Evolutionary conservation across 2,888 invertebrate species (phyloP), one percentile per base, ranked within the genome.

Genomic region (Daptonema setosum): DNA sequence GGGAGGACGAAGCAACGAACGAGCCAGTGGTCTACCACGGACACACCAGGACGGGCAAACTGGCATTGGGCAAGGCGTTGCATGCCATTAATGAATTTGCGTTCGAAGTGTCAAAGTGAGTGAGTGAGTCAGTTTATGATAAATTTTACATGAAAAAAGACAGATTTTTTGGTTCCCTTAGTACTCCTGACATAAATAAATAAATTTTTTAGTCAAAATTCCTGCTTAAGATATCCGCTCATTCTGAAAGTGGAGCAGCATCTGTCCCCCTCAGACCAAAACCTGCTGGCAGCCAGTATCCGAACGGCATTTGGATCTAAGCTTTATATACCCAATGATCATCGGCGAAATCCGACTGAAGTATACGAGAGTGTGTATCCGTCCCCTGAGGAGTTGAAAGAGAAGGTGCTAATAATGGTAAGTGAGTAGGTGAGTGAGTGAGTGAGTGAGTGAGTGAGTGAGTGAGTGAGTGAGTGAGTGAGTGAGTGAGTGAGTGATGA

Each of bases 11-110:
- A 5, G 71, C 67, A 54, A 71, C 72, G 35, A 70, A 72, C 35
- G 71, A 70, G 55, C 77, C 77, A 22, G 67, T 77, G 51, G 73
- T 78, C 25, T 77, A 73, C 65, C 76, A 77, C 64, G 77, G 77
- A 17, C 74, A 75, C 63, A 76, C 76, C 0, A 70, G 76, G 43
- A 76, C 75, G n/a, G 72, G 74, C 25, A 75, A 73, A 63, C 71
- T 77, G 54, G 64, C 71, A 52, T 54, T 68, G 8, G 45, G 60
- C 20, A 70, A 73, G 48, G 76, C 75, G 22, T 68, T 78, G 20
- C 67, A 71, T 60, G 68, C 71, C 55, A 74, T 76, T 60, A 70
- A 72, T 61, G 72, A 74, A 61, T 70, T 73, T 64, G 77, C 77
- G 57, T 78, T 78, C 66, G 69, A 66, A 57, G 61, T 61, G 50